phyloP scores from a whole-genome alignment of 1,140 invertebrate genomes.

The Macrobrachium rosenbergii region DNA sequence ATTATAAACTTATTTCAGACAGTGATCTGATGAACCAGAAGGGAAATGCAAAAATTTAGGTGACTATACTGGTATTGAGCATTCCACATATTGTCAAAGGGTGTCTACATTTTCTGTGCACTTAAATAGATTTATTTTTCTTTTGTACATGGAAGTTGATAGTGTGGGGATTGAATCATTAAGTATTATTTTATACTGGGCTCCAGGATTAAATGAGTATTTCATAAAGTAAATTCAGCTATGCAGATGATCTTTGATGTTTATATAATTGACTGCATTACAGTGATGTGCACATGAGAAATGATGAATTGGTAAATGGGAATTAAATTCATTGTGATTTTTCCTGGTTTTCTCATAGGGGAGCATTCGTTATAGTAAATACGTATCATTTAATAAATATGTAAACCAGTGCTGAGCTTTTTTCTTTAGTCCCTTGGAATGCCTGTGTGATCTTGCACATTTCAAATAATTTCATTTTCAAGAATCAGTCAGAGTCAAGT shows the following conservation, averaged over 20 bases:
- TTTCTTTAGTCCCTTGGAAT: too few relatives aligned
- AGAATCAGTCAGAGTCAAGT: too few relatives aligned
- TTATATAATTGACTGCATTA: background rate
- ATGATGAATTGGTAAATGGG: background rate
- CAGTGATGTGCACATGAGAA: background rate
- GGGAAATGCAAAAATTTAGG: too few relatives aligned
- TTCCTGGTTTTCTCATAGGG: slow-evolving; percentile 29
- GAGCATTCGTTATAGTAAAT: slow-evolving; percentile 23
- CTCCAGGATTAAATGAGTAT: slow-evolving; percentile 4
- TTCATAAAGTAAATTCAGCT: background rate
- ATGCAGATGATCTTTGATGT: slow-evolving; percentile 11
- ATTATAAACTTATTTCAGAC: background rate
- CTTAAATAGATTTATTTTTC: too few relatives aligned
- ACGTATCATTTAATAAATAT: slow-evolving; percentile 28
- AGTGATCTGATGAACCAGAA: too few relatives aligned
- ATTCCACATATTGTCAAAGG: background rate
- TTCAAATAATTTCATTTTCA: too few relatives aligned
- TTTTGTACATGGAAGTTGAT: slow-evolving; percentile 4
- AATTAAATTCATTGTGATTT: slow-evolving; percentile 15
- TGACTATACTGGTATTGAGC: too few relatives aligned
- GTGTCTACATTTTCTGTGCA: background rate
- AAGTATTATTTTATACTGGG: slow-evolving; percentile 20
- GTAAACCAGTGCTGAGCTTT: background rate
- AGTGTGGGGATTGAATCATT: slow-evolving; percentile 14
- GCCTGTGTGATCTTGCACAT: too few relatives aligned